phyloP scores from a whole-genome alignment of 2,113 vertebrate species.

The Cyrtonyx montezumae region DNA sequence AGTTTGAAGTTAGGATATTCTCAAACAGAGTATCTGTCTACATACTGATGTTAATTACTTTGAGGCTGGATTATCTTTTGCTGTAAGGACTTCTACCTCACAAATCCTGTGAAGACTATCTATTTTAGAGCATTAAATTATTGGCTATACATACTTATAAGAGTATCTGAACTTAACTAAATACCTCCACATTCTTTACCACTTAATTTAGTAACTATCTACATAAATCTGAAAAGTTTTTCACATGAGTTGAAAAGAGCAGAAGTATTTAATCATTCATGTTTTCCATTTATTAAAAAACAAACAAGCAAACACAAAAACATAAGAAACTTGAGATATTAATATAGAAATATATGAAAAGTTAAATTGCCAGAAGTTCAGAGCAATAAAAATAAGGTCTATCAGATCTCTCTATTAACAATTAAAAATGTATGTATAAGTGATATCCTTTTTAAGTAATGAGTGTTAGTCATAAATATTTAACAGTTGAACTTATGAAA shows the following conservation, averaged over 20 bases:
- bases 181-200: not conserved
- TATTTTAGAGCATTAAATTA: not conserved
- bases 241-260: not conserved
- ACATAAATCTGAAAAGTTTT: not conserved
- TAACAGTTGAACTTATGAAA: constrained; percentile 72
- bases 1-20: not conserved
- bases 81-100: not conserved
- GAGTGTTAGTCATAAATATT: constrained; percentile 77
- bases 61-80: not conserved
- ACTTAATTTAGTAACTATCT: not conserved
- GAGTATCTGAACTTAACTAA: not conserved
- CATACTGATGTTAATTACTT: not conserved
- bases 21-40: not conserved
- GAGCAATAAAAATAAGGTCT: constrained; percentile 68
- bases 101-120: not conserved
- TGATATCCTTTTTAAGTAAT: constrained; percentile 76
- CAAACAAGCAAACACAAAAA: not conserved
- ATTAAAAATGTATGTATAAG: constrained; percentile 67
- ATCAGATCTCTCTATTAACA: constrained; percentile 74
- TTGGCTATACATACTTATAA: not conserved
- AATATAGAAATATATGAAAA: constrained; percentile 54
- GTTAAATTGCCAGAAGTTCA: constrained; percentile 65
- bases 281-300: not conserved
- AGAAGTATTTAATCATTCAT: not conserved
- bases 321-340: constrained; percentile 17